phyloP scores from a whole-genome alignment of 2,797 vertebrate species.

The Choloepus didactylus region DNA sequence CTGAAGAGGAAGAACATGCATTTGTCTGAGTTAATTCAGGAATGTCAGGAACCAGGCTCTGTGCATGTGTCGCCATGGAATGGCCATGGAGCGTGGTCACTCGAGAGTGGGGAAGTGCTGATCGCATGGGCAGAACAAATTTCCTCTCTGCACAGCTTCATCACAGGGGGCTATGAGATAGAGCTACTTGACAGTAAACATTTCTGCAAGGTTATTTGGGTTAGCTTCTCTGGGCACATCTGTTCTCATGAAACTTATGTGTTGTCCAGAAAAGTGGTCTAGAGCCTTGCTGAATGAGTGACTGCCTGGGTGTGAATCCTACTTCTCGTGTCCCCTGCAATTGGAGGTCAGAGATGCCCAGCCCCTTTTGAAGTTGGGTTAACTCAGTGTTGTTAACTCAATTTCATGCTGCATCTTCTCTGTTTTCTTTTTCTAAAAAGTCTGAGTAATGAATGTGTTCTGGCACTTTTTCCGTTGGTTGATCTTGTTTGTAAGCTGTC shows the following conservation, averaged over 20 bases:
- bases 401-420: constrained; percentile 19
- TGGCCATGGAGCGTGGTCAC: background rate
- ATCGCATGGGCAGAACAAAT: background rate
- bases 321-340: background rate
- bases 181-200: background rate
- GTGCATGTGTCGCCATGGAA: fast-evolving
- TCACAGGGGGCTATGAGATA: background rate
- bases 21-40: background rate
- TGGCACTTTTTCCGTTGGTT: constrained; percentile 1
- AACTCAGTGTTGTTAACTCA: background rate
- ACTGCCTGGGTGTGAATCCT: constrained; percentile 41
- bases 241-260: background rate
- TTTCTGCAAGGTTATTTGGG: constrained; percentile 8
- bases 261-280: constrained; percentile 38
- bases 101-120: background rate
- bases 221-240: background rate
- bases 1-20: background rate
- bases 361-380: background rate
- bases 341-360: background rate
- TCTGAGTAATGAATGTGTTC: background rate
- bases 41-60: background rate
- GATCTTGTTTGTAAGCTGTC: background rate
- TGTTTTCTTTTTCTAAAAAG: background rate
- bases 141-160: background rate
- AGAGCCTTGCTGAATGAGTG: background rate